phyloP scores from a whole-genome alignment of 1,140 invertebrate genomes.

The Bombus pascuorum region DNA sequence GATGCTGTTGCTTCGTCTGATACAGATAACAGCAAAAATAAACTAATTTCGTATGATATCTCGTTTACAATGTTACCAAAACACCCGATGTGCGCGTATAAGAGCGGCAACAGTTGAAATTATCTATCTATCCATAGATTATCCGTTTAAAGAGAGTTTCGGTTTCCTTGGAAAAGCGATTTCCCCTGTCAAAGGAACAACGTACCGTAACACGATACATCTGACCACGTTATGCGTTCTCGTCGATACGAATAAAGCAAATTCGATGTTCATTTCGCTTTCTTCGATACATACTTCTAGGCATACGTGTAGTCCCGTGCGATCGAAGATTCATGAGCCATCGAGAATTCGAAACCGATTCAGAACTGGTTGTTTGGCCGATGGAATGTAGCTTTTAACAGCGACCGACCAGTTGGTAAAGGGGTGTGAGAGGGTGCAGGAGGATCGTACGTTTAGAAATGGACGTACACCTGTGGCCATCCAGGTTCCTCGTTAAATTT shows the following conservation, averaged over 20 bases:
- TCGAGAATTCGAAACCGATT: conserved; percentile 66
- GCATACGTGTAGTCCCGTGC: neutral
- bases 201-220: neutral
- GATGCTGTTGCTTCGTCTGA: neutral
- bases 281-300: conserved; percentile 1
- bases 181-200: neutral
- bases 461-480: conserved; percentile 20
- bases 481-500: conserved; percentile 65
- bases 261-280: conserved; percentile 17
- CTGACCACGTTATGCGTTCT: neutral
- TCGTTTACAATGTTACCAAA: neutral
- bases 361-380: conserved; percentile 69
- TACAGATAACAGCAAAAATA: conserved; percentile 7
- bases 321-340: conserved; percentile 60
- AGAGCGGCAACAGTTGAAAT: neutral
- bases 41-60: neutral
- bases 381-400: conserved; percentile 72
- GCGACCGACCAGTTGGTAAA: conserved; percentile 26
- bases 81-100: too few species aligned
- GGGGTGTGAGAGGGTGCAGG: conserved; percentile 25
- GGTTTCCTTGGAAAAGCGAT: neutral
- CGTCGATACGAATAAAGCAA: neutral
- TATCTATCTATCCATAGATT: neutral
- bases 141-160: neutral
- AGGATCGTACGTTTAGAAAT: conserved; percentile 25